Evolutionary conservation across 2,797 vertebrate genomes (phyloP).

Genomic region (Myripristis jacobus): DNA sequence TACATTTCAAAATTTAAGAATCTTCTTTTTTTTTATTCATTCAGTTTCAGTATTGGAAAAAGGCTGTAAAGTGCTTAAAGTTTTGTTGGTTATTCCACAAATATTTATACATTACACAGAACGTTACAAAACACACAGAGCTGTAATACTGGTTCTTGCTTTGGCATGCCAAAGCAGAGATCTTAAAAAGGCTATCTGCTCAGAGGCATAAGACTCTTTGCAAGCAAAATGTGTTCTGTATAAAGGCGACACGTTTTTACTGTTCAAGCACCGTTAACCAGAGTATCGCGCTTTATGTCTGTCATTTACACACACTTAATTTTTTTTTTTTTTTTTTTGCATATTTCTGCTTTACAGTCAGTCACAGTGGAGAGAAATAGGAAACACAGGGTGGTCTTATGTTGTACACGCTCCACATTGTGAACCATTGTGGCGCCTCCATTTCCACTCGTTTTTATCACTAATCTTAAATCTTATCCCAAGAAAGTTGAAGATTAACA

Average conservation of each 20-base stretch:
- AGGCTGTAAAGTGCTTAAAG: constrained; percentile 51
- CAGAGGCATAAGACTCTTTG: not conserved
- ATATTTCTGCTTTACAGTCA: too few relatives aligned
- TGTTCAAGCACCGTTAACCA: not conserved
- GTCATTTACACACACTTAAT: not conserved
- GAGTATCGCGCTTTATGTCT: not conserved
- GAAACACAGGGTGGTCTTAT: too few relatives aligned
- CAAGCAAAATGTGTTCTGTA: not conserved
- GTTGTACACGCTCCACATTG: too few relatives aligned
- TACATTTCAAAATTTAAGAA: constrained; percentile 5
- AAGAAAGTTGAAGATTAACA: not conserved
- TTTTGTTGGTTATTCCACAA: constrained; percentile 1
- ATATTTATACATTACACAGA: constrained; percentile 12
- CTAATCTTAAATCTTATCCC: not conserved
- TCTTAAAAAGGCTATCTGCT: not conserved
- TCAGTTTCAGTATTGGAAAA: constrained; percentile 7
- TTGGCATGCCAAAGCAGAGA: constrained; percentile 5
- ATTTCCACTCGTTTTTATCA: not conserved
- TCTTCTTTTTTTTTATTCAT: not conserved
- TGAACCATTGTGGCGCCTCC: too few relatives aligned
- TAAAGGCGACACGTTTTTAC: not conserved
- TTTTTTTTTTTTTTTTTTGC: too few relatives aligned
- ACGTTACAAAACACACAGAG: constrained; percentile 19
- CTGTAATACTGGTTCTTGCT: constrained; percentile 66
- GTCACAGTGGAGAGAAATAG: too few relatives aligned